Evolutionary conservation across 2,888 invertebrate species (phyloP), one percentile per base, ranked within the genome.

Genomic region (Allacma fusca): DNA sequence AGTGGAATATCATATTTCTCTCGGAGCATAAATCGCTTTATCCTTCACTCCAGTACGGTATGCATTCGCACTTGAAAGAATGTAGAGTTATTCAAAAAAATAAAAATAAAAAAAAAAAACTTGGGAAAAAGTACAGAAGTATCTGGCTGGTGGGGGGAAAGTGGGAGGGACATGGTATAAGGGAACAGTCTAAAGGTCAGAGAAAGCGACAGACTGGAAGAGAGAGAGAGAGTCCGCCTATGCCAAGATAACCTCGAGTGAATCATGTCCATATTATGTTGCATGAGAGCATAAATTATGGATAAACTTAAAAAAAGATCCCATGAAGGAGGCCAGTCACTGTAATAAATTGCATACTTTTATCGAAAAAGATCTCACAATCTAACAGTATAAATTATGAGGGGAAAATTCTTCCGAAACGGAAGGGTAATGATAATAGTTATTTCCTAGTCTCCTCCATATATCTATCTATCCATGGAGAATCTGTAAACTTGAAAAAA

Each of bases 241-340:
- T 5, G 26, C 28, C 26, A 28, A 65, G 26, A 29, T 65, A 59
- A 72, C n/a, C 29, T 57, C 21, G 34, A 72, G 72, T 72, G 72
- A 72, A 59, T 72, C 72, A 72, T 72, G 72, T 59, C 34, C 16
- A 50, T 57, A 72, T 72, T 72, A 72, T 72, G 44, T 72, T 29
- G 29, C 72, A 72, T 70, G 70, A 72, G 34, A 50, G 23, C 72
- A 72, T 72, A 72, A 57, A 72, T 72, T 72, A 43, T 29, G 59
- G 34, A 29, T 21, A 59, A 59, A 72, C 72, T 57, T 59, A 29
- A 72, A 57, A n/a, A n/a, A 68, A 70, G 23, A 44, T 44, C 44
- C 21, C 24, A 40, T 50, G 40, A 24, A 50, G 70, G 26, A 50
- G 69, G 69, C 19, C 21, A 24, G 21, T 64, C 70, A 44, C n/a